Base-by-base conservation (phyloP, 2,888 invertebrate species). In the Melolontha melolontha region DNA sequence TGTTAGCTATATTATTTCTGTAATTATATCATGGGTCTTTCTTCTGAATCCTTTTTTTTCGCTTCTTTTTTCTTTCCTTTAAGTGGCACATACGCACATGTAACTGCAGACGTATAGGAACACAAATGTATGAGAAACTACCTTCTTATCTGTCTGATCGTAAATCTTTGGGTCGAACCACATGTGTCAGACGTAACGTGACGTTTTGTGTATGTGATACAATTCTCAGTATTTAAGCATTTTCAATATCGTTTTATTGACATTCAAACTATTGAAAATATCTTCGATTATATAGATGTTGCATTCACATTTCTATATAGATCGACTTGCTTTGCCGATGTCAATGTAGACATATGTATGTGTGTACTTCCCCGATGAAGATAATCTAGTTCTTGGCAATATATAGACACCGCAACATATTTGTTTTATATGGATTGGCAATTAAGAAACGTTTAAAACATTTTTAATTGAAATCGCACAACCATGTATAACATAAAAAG, bases 181-280 rank as follows among this genome's bases (percentile, higher is more conserved):
- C 40, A 27, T 44, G 59, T 29, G 29, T 59, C 59, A 44, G 59
- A 34, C 44, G 41, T 10, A 14, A 41, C 44, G 63, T 22, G 17
- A 16, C 6, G 16, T 34, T 62, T 5, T 62, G 29, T 47, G 16
- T 51, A 22, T 51, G 22, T 5, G 51, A 49, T 49, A 14, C 50
- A 10, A 39, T 39, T 62, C 49, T 34, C 17, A 11, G 64, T 39
- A 40, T 64, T 16, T 64, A 40, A 47, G 40, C 29, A 17, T 64
- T 51, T n/a, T 64, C 50, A 51, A 64, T 64, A 51, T 50, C 40
- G 34, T 29, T 64, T 22, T 51, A 51, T 64, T 41, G 50, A 59
- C 59, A 59, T 59, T 59, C 44, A 59, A 59, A 59, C 44, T 59
- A 59, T 59, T 59, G 59, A 47, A 59, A 44, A 14, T 44, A 59